A percentile compares a stretch with the other conserved stretches of the same genome.
Evolutionary conservation across 2,113 vertebrate genomes (phyloP).

Genomic region (Passer domesticus): DNA sequence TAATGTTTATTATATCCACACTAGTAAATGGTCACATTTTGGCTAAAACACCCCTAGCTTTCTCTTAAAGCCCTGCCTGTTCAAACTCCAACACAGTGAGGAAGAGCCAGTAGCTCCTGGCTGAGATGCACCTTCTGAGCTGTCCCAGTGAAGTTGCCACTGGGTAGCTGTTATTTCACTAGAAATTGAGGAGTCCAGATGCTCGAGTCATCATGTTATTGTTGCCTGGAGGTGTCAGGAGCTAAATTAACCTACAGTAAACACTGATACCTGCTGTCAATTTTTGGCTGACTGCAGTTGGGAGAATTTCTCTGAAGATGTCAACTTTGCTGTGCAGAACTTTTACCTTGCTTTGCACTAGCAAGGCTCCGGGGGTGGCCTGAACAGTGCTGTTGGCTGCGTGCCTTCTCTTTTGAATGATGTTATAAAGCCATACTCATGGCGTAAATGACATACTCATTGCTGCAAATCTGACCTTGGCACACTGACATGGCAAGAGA

Average conservation of each 20-base stretch:
- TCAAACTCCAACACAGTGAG: neutral
- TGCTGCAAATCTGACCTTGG: neutral
- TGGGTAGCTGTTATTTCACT: neutral
- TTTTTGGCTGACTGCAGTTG: neutral
- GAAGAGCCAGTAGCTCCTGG: neutral
- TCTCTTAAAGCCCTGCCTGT: neutral
- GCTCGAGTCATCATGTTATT: neutral
- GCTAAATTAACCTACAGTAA: neutral
- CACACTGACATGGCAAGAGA: neutral
- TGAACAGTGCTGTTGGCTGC: neutral
- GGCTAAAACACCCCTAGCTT: neutral
- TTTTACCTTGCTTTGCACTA: neutral
- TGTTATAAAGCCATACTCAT: neutral
- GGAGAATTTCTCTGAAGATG: neutral
- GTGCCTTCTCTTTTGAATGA: neutral
- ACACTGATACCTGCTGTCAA: neutral
- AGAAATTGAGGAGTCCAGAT: neutral
- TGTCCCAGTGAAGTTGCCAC: neutral
- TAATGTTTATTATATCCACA: neutral
- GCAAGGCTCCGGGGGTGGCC: neutral
- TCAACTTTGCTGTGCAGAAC: neutral
- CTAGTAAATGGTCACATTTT: neutral
- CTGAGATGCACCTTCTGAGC: neutral
- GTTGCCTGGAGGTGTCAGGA: neutral
- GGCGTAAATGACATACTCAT: neutral